Evolutionary conservation across 1,140 invertebrate genomes (phyloP), one percentile per base, ranked within the genome.

Genomic region (Tyrophagus putrescentiae): DNA sequence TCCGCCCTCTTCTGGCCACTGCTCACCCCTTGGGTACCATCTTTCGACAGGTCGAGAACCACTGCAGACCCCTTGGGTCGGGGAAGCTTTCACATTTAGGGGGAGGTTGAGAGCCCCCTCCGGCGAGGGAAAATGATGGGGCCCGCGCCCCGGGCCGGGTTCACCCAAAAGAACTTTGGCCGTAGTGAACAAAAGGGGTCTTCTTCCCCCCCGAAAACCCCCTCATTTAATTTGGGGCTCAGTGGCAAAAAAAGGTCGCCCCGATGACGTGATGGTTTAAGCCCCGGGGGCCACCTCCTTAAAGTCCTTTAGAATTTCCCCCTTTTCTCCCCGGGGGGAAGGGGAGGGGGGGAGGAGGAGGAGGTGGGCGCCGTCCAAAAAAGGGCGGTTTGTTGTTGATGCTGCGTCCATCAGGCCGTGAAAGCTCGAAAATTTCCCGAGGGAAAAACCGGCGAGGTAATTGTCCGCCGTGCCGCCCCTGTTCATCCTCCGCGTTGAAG

Each of bases 361-460:
- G n/a, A n/a, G n/a, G n/a, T n/a, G n/a, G n/a, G n/a, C n/a, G n/a
- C 62, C 36, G 27, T 9, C 9, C 29, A 9, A 9, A 50, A n/a
- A 50, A 11, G 2, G 1, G 1, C 1, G 3, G 7, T 6, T 58
- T 28, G 16, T 62, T 5, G 18, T 60, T 13, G 13, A 29, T 16
- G 44, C 57, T 36, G 2, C 29, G 1, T 41, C 11, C 53, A 61
- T 36, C 4, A 34, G 25, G 16, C 1, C 1, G 3, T 4, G 7
- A 31, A 62, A 58, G 27, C 71, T 70, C 67, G 74, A 78, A 57
- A 82, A 73, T 70, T 80, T 80, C 3, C 73, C 70, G 1, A 75
- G 69, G 1, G 78, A 76, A 67, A 81, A 70, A 66, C 59, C 31
- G 68, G 65, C 25, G 64, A 61, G 3, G 66, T 29, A 29, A 67